phyloP scores from a whole-genome alignment of 2,797 vertebrate genomes.

The Masticophis lateralis region DNA sequence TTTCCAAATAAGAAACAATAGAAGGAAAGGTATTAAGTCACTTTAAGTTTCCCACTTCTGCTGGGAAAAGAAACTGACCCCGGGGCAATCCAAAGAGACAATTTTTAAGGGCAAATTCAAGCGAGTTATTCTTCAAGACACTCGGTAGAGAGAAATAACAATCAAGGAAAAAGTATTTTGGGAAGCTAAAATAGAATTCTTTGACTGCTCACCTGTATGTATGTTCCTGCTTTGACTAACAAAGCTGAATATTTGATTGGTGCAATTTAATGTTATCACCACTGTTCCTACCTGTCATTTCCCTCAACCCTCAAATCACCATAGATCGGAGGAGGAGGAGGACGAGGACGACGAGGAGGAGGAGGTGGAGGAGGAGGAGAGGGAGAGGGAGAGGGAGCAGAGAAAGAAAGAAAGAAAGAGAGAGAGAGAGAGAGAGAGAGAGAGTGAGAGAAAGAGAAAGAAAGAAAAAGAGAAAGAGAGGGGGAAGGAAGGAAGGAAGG shows the following conservation, averaged over 20 bases:
- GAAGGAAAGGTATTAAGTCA: background rate
- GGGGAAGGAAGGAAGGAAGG: too few relatives aligned
- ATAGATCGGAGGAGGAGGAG: background rate
- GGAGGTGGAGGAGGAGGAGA: too few relatives aligned
- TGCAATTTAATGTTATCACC: background rate
- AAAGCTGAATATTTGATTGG: background rate
- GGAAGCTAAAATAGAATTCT: background rate
- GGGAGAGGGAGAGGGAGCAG: too few relatives aligned
- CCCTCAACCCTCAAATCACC: background rate
- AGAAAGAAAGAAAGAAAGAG: too few relatives aligned
- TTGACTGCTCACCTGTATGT: background rate
- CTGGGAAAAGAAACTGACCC: background rate
- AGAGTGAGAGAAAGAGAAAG: too few relatives aligned
- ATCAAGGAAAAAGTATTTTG: background rate
- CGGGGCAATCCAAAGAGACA: background rate
- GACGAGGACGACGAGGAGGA: accelerated
- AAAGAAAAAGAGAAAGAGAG: too few relatives aligned
- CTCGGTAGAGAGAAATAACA: background rate
- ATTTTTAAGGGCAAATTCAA: background rate
- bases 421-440: too few relatives aligned
- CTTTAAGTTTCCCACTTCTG: background rate
- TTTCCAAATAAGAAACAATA: background rate
- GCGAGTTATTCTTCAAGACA: background rate
- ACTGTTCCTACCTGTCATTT: background rate
- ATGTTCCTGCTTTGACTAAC: background rate